A percentile compares a stretch with the other conserved stretches of the same genome.
Evolutionary conservation across 2,797 vertebrate species (phyloP).

Genomic region (Tadarida brasiliensis): DNA sequence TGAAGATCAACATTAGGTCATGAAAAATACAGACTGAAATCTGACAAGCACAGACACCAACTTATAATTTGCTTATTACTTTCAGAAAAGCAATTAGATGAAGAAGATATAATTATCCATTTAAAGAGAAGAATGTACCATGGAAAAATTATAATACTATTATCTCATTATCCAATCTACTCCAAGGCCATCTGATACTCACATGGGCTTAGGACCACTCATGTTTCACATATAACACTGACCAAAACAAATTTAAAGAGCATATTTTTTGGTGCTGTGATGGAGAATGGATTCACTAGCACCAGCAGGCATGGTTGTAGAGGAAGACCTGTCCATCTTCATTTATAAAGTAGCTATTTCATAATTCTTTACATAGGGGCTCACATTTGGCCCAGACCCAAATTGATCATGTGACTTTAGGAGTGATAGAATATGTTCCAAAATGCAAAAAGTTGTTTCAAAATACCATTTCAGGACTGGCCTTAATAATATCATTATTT

Average conservation of each 20-base stretch:
- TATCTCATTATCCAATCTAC: background rate
- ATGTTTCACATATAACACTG: background rate
- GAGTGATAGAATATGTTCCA: background rate
- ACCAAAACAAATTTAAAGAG: background rate
- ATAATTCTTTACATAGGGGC: background rate
- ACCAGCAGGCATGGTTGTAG: too few species aligned
- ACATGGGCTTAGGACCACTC: background rate
- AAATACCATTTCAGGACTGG: background rate
- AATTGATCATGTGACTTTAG: background rate
- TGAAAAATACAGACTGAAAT: slow-evolving; percentile 7
- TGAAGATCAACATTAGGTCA: background rate
- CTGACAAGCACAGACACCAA: slow-evolving; percentile 12
- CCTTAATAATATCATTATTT: background rate
- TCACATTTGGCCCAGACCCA: background rate
- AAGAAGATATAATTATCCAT: slow-evolving; percentile 44
- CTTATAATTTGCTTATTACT: slow-evolving; percentile 61
- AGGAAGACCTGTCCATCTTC: background rate
- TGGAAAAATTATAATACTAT: background rate
- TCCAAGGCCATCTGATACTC: background rate
- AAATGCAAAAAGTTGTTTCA: background rate
- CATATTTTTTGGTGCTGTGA: background rate
- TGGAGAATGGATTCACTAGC: background rate
- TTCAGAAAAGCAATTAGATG: slow-evolving; percentile 57
- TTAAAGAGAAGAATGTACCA: background rate
- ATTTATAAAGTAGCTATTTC: background rate